Evolutionary conservation across 2,797 vertebrate species (phyloP), one percentile per base, ranked within the genome.

Genomic region (Muscicapa striata): DNA sequence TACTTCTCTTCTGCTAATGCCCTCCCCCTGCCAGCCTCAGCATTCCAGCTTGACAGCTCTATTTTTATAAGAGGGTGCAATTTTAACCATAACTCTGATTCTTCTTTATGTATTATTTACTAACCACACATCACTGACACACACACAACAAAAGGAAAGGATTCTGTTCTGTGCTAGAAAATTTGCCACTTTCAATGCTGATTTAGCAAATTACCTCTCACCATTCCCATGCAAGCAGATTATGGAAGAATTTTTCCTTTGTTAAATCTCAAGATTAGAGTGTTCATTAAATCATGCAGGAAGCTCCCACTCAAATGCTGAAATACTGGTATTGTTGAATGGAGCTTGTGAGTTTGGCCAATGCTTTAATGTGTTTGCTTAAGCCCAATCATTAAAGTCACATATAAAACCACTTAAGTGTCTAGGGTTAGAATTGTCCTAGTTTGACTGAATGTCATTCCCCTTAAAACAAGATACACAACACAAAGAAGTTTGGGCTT

Each of bases 91-190:
- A 67, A 40, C 27, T 22, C 36, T 77, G 15, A 19, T 89, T 89
- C 40, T 62, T 86, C 62, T 84, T 70, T 74, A 88, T 82, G 45
- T 79, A 67, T 92, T 95, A 82, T 92, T 96, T 95, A 88, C 91
- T 88, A 88, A 84, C 45, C 5, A 21, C 63, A 69, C 27, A 70
- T 69, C 61, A 54, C 18, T 90, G 26, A 45, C 27, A 69, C 26
- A 43, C 61, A 91, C 52, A 67, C 55, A 88, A 84, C n/a, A 41
- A 87, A 36, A 15, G 6, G 41, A 84, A 75, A 87, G 4, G 8
- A 67, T 72, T 95, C 63, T 75, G 4, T 61, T 84, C 30, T 78
- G 45, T 45, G n/a, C 7, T 70, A 66, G 57, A 79, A 89, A 86
- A 88, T 73, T 26, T 67, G 54, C 57, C 55, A 55, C 32, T 87